These are phyloP conservation scores for Aphaenogaster floridana DNA, from an alignment of 1,140 invertebrate species.

Conservation along the genomic window DNA sequence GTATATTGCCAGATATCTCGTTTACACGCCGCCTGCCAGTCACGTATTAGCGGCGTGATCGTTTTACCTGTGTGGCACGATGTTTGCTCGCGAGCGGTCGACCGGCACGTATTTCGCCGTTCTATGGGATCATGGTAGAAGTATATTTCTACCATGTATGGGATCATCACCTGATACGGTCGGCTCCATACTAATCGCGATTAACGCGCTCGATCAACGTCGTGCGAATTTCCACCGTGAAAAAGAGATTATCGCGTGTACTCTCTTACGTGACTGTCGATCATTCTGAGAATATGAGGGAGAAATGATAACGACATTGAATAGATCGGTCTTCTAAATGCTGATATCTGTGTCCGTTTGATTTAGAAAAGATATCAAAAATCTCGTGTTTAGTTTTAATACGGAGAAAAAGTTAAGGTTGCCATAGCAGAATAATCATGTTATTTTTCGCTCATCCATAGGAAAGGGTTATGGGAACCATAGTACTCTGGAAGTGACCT, in stretches of 20 bases:
- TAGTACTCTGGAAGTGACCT: no score
- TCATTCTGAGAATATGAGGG: background rate
- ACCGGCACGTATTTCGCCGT: background rate
- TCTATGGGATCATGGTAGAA: background rate
- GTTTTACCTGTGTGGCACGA: conserved; percentile 28
- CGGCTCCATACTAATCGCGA: conserved; percentile 16
- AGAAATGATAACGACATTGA: background rate
- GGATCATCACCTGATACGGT: background rate
- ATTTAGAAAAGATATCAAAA: background rate
- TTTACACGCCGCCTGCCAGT: conserved; percentile 58
- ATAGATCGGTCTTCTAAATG: background rate
- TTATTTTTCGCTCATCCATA: no score
- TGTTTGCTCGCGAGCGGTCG: conserved; percentile 27
- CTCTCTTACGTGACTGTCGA: background rate
- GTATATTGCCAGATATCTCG: conserved; percentile 48
- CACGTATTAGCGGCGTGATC: conserved; percentile 48
- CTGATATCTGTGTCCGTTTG: background rate
- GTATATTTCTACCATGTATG: no score
- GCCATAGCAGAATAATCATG: no score
- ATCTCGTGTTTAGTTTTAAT: background rate
- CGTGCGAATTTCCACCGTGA: background rate
- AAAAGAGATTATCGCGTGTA: conserved; percentile 19
- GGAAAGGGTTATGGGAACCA: no score
- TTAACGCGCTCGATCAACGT: conserved; percentile 39
- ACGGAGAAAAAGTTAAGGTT: no score